Conservation (phyloP, 2,797 vertebrate genomes). For the Pteropus rufus region DNA sequence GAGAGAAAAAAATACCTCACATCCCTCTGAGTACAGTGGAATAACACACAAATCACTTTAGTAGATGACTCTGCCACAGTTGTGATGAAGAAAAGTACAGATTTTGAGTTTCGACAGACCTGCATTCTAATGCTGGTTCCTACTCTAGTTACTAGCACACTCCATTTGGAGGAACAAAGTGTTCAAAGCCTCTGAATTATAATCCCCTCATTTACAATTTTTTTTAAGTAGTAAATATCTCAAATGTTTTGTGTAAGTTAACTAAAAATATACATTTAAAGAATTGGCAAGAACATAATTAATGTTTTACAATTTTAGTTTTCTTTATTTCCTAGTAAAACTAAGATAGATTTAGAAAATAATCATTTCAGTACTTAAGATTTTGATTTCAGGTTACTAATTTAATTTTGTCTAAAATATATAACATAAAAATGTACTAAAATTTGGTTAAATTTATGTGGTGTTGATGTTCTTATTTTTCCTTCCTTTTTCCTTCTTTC, state of each 20-base stretch:
- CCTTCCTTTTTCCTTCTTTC: not conserved
- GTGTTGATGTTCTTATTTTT: not conserved
- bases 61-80: not conserved
- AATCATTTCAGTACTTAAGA: not conserved
- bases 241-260: not conserved
- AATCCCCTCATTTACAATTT: not conserved
- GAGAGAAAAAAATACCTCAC: not conserved
- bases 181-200: not conserved
- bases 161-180: not conserved
- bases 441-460: not conserved
- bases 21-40: not conserved
- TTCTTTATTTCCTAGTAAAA: not conserved
- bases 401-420: not conserved
- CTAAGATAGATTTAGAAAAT: not conserved
- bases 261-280: not conserved
- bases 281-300: not conserved
- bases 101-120: not conserved
- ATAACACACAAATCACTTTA: not conserved
- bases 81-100: not conserved
- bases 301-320: not conserved
- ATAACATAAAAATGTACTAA: not conserved
- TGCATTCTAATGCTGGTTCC: not conserved
- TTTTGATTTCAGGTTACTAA: not conserved
- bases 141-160: not conserved
- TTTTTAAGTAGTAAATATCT: not conserved